Conservation (phyloP, 35 echinoderm and acorn worm species). For the Apostichopus californicus region DNA sequence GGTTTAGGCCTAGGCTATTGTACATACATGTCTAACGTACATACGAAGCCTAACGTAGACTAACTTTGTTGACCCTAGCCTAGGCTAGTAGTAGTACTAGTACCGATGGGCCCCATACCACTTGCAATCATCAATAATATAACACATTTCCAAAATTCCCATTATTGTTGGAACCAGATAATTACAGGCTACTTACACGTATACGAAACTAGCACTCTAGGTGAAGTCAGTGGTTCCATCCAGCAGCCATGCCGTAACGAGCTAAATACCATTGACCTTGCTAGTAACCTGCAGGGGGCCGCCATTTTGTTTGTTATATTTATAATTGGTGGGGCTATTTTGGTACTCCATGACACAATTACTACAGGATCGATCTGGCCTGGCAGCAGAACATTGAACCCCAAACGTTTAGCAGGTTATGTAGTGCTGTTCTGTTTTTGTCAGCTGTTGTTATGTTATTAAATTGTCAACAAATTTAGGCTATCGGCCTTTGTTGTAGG, state of each 20-base stretch:
- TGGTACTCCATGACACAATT: neutral
- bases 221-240: neutral
- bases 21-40: too few species aligned
- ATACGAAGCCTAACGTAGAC: too few species aligned
- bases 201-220: neutral
- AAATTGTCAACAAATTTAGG: too few species aligned
- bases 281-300: neutral
- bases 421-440: too few species aligned
- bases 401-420: too few species aligned
- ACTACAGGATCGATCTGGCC: too few species aligned
- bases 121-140: neutral
- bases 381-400: too few species aligned
- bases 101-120: neutral
- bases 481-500: too few species aligned
- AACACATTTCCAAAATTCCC: too few species aligned
- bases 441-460: too few species aligned
- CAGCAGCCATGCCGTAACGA: neutral
- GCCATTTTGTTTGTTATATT: slow-evolving; percentile 8
- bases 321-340: neutral
- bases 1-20: too few species aligned
- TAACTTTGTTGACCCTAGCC: neutral
- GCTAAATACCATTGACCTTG: neutral
- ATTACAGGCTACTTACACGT: neutral
- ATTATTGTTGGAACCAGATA: neutral
- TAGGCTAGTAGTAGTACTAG: too few species aligned